Percentiles rank a stretch among this genome's conserved stretches.
Conservation (phyloP, 2,797 vertebrate genomes). For the Amphiprion clarkii region DNA sequence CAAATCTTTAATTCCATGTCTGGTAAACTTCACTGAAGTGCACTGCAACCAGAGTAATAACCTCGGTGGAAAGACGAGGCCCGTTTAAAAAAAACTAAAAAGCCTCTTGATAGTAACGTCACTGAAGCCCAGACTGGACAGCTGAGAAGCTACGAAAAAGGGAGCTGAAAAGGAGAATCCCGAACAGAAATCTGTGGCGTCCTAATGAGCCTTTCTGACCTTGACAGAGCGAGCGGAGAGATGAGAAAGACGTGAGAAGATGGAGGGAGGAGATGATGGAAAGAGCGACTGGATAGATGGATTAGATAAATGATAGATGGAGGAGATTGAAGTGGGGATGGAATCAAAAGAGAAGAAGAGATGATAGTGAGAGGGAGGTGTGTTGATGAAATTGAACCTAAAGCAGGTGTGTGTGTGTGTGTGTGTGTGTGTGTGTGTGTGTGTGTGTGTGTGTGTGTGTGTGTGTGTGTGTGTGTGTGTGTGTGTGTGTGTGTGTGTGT, state of each 20-base stretch:
- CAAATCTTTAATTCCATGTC: conserved; percentile 1
- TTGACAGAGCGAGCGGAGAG: conserved; percentile 55
- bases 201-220: conserved; percentile 71
- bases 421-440: conserved; percentile 59
- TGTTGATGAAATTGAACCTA: conserved; percentile 35
- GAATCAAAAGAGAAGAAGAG: conserved; percentile 33
- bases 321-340: conserved; percentile 36
- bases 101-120: neutral
- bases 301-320: conserved; percentile 51
- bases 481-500: conserved; percentile 1
- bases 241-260: conserved; percentile 41
- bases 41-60: conserved; percentile 10
- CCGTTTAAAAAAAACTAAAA: neutral
- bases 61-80: neutral
- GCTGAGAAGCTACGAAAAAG: conserved; percentile 38
- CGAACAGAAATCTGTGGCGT: conserved; percentile 59
- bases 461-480: conserved; percentile 1
- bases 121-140: conserved; percentile 11
- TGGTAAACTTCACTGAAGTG: conserved; percentile 4
- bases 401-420: conserved; percentile 6
- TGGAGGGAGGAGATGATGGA: conserved; percentile 41
- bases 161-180: conserved; percentile 32
- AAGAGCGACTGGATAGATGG: conserved; percentile 31
- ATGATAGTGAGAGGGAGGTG: conserved; percentile 36
- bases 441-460: neutral